Percentiles rank a stretch among this genome's conserved stretches.
Conservation (phyloP, 2,888 invertebrate species). For the Ellobium chinense region DNA sequence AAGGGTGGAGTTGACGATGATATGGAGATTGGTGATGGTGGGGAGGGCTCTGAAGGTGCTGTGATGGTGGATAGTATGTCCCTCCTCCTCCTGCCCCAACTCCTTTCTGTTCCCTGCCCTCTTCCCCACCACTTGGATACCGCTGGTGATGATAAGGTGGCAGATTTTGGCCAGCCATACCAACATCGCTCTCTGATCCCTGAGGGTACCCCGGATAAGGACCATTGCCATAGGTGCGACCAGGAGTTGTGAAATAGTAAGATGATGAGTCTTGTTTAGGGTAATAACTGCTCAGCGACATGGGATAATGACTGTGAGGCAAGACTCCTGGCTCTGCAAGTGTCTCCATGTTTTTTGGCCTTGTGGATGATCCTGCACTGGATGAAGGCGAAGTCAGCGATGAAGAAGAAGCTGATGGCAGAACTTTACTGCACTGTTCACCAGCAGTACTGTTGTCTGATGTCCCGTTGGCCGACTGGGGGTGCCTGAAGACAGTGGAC, state of each 20-base stretch:
- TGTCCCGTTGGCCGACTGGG: too few relatives aligned
- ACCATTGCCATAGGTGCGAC: background rate
- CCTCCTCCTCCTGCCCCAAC: background rate
- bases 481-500: too few relatives aligned
- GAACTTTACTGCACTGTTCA: too few relatives aligned
- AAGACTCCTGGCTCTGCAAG: background rate
- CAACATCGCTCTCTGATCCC: background rate
- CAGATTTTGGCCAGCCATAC: background rate
- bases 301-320: constrained; percentile 3
- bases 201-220: background rate
- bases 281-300: background rate
- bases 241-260: constrained; percentile 3
- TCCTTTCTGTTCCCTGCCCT: background rate
- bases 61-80: background rate
- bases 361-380: background rate
- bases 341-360: background rate
- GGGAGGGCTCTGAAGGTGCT: background rate
- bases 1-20: constrained; percentile 2
- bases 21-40: background rate
- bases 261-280: constrained; percentile 7
- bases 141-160: background rate
- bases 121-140: background rate
- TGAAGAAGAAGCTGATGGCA: too few relatives aligned
- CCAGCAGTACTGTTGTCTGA: too few relatives aligned
- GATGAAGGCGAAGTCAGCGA: too few relatives aligned